Conservation (phyloP, 2,888 invertebrate genomes). For the Torymus auratus region DNA sequence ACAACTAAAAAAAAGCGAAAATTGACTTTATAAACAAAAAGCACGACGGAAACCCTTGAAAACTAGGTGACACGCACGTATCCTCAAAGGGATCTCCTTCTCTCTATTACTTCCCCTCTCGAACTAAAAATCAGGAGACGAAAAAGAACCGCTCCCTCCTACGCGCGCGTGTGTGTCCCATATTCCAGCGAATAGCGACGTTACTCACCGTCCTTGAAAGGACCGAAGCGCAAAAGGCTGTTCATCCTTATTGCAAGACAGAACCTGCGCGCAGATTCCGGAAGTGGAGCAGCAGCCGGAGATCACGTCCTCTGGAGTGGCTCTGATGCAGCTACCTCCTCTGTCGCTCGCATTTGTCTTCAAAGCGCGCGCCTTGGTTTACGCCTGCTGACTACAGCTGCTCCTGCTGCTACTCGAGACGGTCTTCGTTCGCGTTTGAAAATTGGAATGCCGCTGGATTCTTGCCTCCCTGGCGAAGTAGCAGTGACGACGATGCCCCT, state of each 20-base stretch:
- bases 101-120: too few species aligned
- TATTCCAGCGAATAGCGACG: background rate
- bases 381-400: too few species aligned
- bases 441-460: conserved; percentile 2
- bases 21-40: too few species aligned
- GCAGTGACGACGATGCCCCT: background rate
- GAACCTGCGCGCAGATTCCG: background rate
- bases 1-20: too few species aligned
- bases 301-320: conserved; percentile 12
- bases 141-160: too few species aligned
- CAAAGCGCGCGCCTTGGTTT: background rate
- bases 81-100: too few species aligned
- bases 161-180: too few species aligned
- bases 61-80: too few species aligned
- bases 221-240: conserved; percentile 63
- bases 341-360: conserved; percentile 33
- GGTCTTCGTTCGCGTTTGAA: background rate
- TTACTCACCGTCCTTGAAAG: conserved; percentile 65
- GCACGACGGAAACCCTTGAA: too few species aligned
- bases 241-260: conserved; percentile 61
- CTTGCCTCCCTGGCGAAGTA: background rate
- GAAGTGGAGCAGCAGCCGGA: background rate
- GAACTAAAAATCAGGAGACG: too few species aligned
- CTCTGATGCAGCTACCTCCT: background rate
- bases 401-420: background rate